These are phyloP conservation scores for Gymnogyps californianus DNA, from an alignment of 2,113 vertebrate genomes.

Conservation along the genomic window DNA sequence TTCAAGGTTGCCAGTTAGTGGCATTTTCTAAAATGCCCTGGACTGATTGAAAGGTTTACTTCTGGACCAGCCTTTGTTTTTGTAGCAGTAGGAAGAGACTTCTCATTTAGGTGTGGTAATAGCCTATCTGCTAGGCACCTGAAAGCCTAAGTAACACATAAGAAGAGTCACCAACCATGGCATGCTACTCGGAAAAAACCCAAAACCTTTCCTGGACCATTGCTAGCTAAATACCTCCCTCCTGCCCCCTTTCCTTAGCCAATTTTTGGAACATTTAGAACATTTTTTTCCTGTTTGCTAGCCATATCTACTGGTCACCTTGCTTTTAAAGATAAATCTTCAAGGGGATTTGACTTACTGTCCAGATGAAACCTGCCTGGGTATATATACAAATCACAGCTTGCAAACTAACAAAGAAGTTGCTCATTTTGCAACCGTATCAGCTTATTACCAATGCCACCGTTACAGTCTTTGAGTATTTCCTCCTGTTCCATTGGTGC, in stretches of 20 bases:
- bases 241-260: background rate
- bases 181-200: background rate
- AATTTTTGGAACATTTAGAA: background rate
- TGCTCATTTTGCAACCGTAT: background rate
- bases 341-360: background rate
- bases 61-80: background rate
- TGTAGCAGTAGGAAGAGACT: background rate
- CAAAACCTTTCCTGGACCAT: background rate
- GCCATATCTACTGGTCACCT: background rate
- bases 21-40: background rate
- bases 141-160: background rate
- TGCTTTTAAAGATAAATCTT: background rate
- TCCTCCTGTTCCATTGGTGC: background rate
- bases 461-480: conserved; percentile 45
- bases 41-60: background rate
- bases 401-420: background rate
- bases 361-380: background rate
- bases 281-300: background rate
- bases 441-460: background rate
- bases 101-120: background rate
- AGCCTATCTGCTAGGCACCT: conserved; percentile 53
- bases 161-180: background rate
- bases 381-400: background rate
- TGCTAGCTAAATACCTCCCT: background rate
- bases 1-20: background rate